These are phyloP conservation scores for Enteromius argenteus DNA, from an alignment of 2,797 vertebrate genomes.

Conservation along the genomic window DNA sequence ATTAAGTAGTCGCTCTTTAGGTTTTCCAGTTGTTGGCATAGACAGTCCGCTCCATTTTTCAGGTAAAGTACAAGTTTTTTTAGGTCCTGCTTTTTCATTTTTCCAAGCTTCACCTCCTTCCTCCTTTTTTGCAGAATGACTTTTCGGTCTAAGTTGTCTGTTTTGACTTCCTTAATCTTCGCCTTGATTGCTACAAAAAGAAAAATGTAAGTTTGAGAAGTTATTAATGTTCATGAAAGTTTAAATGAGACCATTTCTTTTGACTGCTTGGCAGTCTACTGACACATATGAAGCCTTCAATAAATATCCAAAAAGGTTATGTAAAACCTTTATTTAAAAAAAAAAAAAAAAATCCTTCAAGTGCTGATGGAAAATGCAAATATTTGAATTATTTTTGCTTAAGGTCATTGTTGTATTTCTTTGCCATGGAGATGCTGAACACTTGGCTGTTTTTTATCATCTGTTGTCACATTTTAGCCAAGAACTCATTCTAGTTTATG, in stretches of 20 bases:
- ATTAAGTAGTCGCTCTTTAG: constrained; percentile 86
- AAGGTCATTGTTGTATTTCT: constrained; percentile 33
- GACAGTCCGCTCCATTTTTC: constrained; percentile 93
- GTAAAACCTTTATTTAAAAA: background rate
- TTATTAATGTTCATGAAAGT: background rate
- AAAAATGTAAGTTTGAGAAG: constrained; percentile 10
- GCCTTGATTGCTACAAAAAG: constrained; percentile 86
- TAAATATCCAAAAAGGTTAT: constrained; percentile 1
- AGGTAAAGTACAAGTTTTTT: constrained; percentile 91
- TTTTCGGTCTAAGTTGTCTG: constrained; percentile 88
- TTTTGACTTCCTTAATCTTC: constrained; percentile 92
- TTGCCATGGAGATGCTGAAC: constrained; percentile 21
- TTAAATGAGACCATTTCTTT: background rate
- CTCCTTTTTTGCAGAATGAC: constrained; percentile 89
- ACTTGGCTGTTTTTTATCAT: constrained; percentile 49
- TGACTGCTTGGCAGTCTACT: too few species aligned
- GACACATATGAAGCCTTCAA: background rate
- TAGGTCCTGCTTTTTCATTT: constrained; percentile 88
- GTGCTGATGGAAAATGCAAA: background rate
- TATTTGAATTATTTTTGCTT: constrained; percentile 32
- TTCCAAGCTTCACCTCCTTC: constrained; percentile 86
- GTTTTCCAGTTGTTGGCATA: constrained; percentile 94
- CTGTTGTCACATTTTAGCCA: constrained; percentile 46
- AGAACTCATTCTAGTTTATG: constrained; percentile 49
- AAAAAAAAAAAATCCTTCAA: background rate